Percentiles rank a stretch among this genome's conserved stretches.
Conservation (phyloP, 2,113 vertebrate genomes). For the Mirza zaza region DNA sequence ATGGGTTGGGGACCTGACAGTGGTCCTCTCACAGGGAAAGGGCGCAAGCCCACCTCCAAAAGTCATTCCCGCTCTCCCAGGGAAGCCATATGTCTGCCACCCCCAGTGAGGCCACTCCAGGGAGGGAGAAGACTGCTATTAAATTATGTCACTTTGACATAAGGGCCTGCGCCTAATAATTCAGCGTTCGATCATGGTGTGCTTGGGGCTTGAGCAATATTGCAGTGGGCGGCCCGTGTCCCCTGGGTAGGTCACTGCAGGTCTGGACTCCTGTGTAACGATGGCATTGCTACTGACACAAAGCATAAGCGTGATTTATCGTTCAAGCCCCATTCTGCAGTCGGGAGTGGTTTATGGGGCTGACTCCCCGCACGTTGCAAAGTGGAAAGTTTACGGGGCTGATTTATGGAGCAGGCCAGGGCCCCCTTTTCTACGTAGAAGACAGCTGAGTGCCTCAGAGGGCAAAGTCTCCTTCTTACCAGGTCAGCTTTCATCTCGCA, state of each 20-base stretch:
- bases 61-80: slow-evolving; percentile 9
- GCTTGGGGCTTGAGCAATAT: background rate
- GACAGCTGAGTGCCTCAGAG: background rate
- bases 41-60: background rate
- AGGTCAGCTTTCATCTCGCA: background rate
- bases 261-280: background rate
- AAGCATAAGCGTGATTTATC: slow-evolving; percentile 63
- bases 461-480: background rate
- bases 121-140: background rate
- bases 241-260: slow-evolving; percentile 37
- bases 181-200: slow-evolving; percentile 19
- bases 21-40: background rate
- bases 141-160: slow-evolving; percentile 73
- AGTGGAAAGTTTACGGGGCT: background rate
- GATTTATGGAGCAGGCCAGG: background rate
- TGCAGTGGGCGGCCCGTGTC: background rate
- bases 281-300: slow-evolving; percentile 57
- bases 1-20: background rate
- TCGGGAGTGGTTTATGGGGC: background rate
- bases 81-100: slow-evolving; percentile 19
- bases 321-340: background rate
- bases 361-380: background rate
- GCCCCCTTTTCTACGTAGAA: background rate
- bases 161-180: slow-evolving; percentile 52
- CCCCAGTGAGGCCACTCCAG: background rate